Percentiles rank a stretch among this genome's conserved stretches.
Evolutionary conservation across 2,797 vertebrate species (phyloP).

Genomic region (Thripadectes ignobilis): DNA sequence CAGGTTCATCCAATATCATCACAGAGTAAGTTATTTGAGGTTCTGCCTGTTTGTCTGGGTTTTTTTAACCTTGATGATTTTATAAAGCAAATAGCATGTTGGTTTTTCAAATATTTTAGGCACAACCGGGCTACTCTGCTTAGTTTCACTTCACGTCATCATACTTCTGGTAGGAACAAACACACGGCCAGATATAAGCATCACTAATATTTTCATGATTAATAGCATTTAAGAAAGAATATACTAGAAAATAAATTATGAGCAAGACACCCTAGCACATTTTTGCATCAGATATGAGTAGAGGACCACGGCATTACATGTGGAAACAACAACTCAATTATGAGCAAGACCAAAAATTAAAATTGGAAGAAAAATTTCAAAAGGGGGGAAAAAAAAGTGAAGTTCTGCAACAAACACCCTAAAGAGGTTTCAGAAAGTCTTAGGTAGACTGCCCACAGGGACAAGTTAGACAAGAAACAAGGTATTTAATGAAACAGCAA

Average conservation of each 20-base stretch:
- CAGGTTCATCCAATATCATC: neutral
- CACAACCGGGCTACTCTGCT: neutral
- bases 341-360: rapidly evolving
- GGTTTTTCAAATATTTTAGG: neutral
- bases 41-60: neutral
- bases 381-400: neutral
- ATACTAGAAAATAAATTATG: neutral
- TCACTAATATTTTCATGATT: neutral
- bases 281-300: neutral
- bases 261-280: neutral
- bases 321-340: neutral
- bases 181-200: neutral
- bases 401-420: neutral
- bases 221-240: neutral
- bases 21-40: neutral
- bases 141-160: neutral
- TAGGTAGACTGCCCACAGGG: neutral
- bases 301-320: neutral
- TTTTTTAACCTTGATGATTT: neutral
- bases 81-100: neutral
- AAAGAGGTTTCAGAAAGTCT: neutral
- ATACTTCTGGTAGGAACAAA: neutral
- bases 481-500: neutral
- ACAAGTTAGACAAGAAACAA: neutral
- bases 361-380: neutral